Evolutionary conservation across 2,113 vertebrate species (phyloP).

Genomic region (Hyperopisus bebe): DNA sequence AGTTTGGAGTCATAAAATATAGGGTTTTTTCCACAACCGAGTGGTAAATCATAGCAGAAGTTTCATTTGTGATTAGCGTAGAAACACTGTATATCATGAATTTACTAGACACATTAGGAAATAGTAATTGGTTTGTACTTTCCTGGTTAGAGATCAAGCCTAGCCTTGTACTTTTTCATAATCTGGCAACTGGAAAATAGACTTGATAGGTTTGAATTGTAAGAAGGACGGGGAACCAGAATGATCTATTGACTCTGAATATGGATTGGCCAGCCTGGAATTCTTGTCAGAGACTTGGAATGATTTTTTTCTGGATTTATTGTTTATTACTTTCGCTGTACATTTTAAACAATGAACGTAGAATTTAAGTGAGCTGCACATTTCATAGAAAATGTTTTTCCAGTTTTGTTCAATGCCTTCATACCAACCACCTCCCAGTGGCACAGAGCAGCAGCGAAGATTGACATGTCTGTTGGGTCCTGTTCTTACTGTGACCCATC

Average conservation of each 20-base stretch:
- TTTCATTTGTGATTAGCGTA: not conserved
- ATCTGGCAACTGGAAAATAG: not conserved
- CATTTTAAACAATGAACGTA: not conserved
- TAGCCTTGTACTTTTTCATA: not conserved
- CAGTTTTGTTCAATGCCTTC: not conserved
- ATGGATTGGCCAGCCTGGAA: not conserved
- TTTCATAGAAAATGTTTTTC: not conserved
- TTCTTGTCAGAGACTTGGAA: not conserved
- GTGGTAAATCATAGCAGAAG: not conserved
- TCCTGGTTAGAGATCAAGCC: not conserved
- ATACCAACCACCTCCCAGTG: not conserved
- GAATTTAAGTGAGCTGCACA: conserved; percentile 2
- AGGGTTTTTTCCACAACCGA: not conserved
- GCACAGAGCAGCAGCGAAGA: not conserved
- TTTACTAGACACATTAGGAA: not conserved
- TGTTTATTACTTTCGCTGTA: not conserved
- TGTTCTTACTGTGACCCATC: not conserved
- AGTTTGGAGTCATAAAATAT: not conserved
- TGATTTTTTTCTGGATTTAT: not conserved
- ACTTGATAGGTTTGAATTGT: not conserved
- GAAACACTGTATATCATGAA: not conserved
- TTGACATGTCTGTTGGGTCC: not conserved
- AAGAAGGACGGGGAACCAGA: not conserved
- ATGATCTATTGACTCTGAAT: not conserved
- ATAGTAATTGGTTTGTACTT: not conserved